Evolutionary conservation across 2,797 vertebrate genomes (phyloP), one percentile per base, ranked within the genome.

Genomic region (Yasuhikotakia modesta): DNA sequence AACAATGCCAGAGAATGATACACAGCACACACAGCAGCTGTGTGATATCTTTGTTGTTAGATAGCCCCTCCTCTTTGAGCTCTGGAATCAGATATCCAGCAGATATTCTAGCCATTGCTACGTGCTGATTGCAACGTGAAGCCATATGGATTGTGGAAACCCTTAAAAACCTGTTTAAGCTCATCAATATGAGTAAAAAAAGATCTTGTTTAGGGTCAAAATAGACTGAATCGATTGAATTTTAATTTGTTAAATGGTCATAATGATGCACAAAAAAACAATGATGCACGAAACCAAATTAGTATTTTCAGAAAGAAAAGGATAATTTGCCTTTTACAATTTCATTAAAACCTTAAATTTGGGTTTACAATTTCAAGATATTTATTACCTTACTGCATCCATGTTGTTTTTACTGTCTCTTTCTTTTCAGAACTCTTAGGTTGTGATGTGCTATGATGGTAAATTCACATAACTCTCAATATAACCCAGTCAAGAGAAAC

Each of bases 61-160:
- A 69, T 63, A 61, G 55, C 55, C 45, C 55, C 55, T 2, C 75
- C 66, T 68, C 55, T 55, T 2, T 30, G 3, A 69, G 66, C 43
- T 70, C 61, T 70, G 43, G 48, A 77, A 70, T 66, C 60, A 69
- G 43, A 76, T 52, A 48, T 58, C 13, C 65, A 60, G 52, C 39
- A 58, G 64, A 76, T 63, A 35, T 63, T 63, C 17, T 19, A 39
- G 60, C 17, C 75, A 50, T 50, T 35, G 65, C 43, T 76, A 69
- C 27, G 65, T 77, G 66, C 66, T 61, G 55, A 52, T 69, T 30
- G 66, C 27, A 77, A 70, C 16, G 55, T 52, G 19, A 77, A 30
- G 22, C 19, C n/a, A n/a, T 52, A 27, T 39, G 57, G 19, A 70
- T 52, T 63, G 19, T 35, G 43, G 32, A 48, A 69, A 50, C 66